Evolutionary conservation across 64 coral and sea anemone genomes (phyloP), one percentile per base, ranked within the genome.

Genomic region (Stichodactyla mertensii): DNA sequence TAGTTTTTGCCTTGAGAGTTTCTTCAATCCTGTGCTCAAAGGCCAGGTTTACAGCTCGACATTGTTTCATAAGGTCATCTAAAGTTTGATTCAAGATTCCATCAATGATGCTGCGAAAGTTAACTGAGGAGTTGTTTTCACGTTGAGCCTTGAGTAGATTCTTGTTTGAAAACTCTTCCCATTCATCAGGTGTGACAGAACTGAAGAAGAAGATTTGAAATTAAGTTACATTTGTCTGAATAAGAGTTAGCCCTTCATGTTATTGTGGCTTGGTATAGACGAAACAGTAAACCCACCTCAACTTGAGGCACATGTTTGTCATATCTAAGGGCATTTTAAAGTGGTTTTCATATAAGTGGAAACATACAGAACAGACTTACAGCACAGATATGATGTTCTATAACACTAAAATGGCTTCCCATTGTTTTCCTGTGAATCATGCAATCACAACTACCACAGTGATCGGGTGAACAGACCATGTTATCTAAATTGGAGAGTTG

Each of bases 21-120:
- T 99, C 96, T 60, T 99, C 96, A 61, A 99, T 99, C 83, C 96
- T 82, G 82, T 95, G 94, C 77, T 99, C 90, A 92, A 99, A 99
- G 22, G 96, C 96, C 16, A 99, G 82, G 77, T 99, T 99, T 0
- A 99, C 96, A 86, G 93, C 90, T 61, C 87, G 56, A 27, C 93
- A 99, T 61, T 99, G 96, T 23, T 94, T 94, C 82, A 87, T 85
- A 69, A 99, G 86, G 16, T 99, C 96, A 87, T 94, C 94, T 45
- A 95, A 85, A 52, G 93, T 95, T 83, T 99, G 93, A 23, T 95
- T 95, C 26, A 99, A 89, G 20, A 99, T 90, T 28, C 96, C 96
- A 88, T 99, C 93, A 78, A 99, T 92, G 51, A 99, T 94, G 74
- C 96, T 99, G 16, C 96, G 90, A 26, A 99, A 23, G 18, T 95